Evolutionary conservation across 2,888 invertebrate genomes (phyloP).

Genomic region (Melieria crassipennis): DNA sequence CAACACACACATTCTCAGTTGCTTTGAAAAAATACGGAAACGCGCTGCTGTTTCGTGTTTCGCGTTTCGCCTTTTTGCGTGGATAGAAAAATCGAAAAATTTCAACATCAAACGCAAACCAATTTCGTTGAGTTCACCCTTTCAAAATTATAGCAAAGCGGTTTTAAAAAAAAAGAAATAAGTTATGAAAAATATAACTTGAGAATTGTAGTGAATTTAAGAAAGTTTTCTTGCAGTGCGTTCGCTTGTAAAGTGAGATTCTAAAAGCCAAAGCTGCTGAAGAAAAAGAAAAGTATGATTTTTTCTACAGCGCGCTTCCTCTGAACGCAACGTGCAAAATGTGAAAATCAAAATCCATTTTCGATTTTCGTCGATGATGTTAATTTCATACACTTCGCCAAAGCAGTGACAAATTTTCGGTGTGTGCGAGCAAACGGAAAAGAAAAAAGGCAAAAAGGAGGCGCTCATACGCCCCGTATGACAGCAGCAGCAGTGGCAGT

Average conservation of each 20-base stretch:
- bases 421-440: background rate
- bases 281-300: conserved; percentile 3
- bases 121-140: conserved; percentile 17
- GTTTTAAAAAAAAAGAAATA: conserved; percentile 13
- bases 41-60: conserved; percentile 2
- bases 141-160: conserved; percentile 11
- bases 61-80: conserved; percentile 18
- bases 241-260: background rate
- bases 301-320: background rate
- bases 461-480: conserved; percentile 26
- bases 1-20: background rate
- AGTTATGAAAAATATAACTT: background rate
- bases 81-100: conserved; percentile 29
- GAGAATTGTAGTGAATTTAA: too few relatives aligned
- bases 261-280: background rate
- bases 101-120: conserved; percentile 15
- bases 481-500: background rate
- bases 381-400: conserved; percentile 14
- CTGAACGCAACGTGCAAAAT: conserved; percentile 9
- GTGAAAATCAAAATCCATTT: conserved; percentile 13
- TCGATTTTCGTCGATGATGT: conserved; percentile 3
- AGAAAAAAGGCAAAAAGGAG: background rate
- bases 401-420: conserved; percentile 19
- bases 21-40: conserved; percentile 17
- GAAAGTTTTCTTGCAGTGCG: too few relatives aligned